Base-by-base conservation (phyloP, 2,113 vertebrate genomes). In the Gambusia holbrooki region DNA sequence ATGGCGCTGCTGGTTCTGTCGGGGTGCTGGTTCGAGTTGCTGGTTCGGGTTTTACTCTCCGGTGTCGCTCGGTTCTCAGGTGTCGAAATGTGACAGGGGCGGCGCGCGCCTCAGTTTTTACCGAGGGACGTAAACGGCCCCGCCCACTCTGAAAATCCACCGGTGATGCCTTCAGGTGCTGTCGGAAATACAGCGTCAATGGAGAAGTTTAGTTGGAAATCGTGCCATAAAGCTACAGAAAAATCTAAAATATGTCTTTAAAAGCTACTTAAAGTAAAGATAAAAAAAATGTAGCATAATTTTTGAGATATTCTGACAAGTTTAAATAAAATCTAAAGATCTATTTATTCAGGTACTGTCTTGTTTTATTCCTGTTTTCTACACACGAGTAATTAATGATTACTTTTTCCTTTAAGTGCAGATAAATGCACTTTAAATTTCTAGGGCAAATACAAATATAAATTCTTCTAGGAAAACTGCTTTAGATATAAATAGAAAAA, bases 41-140 rank as follows among this genome's bases (percentile, higher is more conserved):
- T 15, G 65, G 13, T 66, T 33, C 19, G 33, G 33, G 3, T 22
- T 5, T 27, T 0, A 42, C 35, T 28, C 33, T 17, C 14, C 28
- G 8, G 65, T 27, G 12, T 33, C 30, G 28, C 19, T 22, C 29
- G 1, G 32, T 25, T 3, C 27, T n/a, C 6, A 45, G 2, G n/a
- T 35, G 72, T 8, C 68, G 25, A 15, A 65, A 19, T 70, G 37
- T 69, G 5, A 42, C 62, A 1, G 67, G 63, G 35, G 51, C 1
- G 32, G 32, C 58, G 45, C 37, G 84, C 69, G 79, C 27, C 6
- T 37, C 68, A 76, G 81, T 32, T 88, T 87, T 88, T 76, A 80
- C 82, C 69, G 83, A 66, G 78, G 61, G 30, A 70, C 4, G 7
- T 81, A 5, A 84, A 82, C 74, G 79, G 6, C 75, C 62, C 87